Percentiles rank a stretch among this genome's conserved stretches.
Evolutionary conservation across 2,888 invertebrate species (phyloP).

Genomic region (Calameuta filiformis): DNA sequence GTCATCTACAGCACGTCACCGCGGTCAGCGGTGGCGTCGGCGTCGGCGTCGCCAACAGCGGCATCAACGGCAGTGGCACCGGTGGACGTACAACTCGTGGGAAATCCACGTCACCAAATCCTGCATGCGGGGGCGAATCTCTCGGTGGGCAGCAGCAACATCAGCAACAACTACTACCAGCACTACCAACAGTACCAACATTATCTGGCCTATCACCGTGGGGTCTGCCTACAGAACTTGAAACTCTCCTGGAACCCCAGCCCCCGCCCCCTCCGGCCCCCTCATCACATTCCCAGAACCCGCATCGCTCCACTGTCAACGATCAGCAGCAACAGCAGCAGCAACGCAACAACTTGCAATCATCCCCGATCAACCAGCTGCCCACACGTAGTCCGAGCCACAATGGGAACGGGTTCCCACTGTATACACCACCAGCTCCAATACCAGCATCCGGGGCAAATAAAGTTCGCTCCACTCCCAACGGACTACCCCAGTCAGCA

Average conservation of each 20-base stretch:
- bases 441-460: constrained; percentile 61
- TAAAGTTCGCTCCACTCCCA: constrained; percentile 60
- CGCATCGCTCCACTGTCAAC: constrained; percentile 44
- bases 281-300: constrained; percentile 45
- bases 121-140: constrained; percentile 28
- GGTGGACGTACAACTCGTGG: constrained; percentile 41
- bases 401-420: constrained; percentile 67
- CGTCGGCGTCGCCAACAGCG: constrained; percentile 47
- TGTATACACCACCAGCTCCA: constrained; percentile 70
- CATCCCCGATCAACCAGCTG: constrained; percentile 50
- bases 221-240: constrained; percentile 55
- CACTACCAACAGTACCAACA: constrained; percentile 54
- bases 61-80: constrained; percentile 50
- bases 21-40: constrained; percentile 51
- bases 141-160: constrained; percentile 36
- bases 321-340: constrained; percentile 41
- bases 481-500: constrained; percentile 55
- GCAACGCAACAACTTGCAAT: constrained; percentile 45
- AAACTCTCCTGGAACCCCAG: constrained; percentile 56
- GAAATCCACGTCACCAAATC: constrained; percentile 24
- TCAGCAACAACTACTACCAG: constrained; percentile 44
- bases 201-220: constrained; percentile 47
- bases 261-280: constrained; percentile 61
- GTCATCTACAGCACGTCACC: constrained; percentile 57
- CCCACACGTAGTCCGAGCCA: constrained; percentile 57